A percentile compares a stretch with the other conserved stretches of the same genome.
phyloP scores from a whole-genome alignment of 1,140 invertebrate species.

The Akabosia matsudoensis region DNA sequence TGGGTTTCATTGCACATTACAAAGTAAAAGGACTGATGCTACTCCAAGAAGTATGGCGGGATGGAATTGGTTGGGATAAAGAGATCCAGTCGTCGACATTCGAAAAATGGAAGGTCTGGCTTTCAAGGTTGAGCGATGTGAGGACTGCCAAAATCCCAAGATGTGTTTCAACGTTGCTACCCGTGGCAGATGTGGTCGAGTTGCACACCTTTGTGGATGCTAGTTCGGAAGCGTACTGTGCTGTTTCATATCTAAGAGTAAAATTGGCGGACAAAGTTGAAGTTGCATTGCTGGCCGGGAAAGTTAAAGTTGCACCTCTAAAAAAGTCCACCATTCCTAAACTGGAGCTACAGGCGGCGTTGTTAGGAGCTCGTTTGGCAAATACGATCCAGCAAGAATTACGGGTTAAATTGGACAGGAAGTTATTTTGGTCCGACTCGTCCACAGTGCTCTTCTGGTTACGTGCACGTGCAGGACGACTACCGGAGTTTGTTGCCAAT shows the following conservation, averaged over 20 bases:
- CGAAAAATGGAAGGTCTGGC: constrained; percentile 28
- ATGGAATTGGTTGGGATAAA: constrained; percentile 36
- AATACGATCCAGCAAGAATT: neutral
- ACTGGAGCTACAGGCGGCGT: neutral
- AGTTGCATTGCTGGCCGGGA: constrained; percentile 27
- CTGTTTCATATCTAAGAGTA: constrained; percentile 28
- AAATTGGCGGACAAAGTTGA: neutral
- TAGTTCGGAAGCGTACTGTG: constrained; percentile 27
- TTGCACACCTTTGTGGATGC: constrained; percentile 38
- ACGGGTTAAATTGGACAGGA: neutral
- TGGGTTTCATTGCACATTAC: constrained; percentile 28
- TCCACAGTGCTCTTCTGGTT: constrained; percentile 4
- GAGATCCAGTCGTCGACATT: neutral
- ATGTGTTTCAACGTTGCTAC: neutral
- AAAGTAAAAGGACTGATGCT: constrained; percentile 39
- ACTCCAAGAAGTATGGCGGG: constrained; percentile 35
- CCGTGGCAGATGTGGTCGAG: neutral
- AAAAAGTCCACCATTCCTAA: constrained; percentile 25
- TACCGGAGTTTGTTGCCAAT: constrained; percentile 40
- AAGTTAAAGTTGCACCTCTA: constrained; percentile 30
- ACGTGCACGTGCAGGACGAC: neutral
- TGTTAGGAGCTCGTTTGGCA: neutral
- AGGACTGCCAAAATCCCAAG: neutral
- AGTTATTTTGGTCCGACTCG: constrained; percentile 39
- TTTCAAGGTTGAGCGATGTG: neutral